Evolutionary conservation across 2,888 invertebrate genomes (phyloP).

Genomic region (Choreutis nemorana): DNA sequence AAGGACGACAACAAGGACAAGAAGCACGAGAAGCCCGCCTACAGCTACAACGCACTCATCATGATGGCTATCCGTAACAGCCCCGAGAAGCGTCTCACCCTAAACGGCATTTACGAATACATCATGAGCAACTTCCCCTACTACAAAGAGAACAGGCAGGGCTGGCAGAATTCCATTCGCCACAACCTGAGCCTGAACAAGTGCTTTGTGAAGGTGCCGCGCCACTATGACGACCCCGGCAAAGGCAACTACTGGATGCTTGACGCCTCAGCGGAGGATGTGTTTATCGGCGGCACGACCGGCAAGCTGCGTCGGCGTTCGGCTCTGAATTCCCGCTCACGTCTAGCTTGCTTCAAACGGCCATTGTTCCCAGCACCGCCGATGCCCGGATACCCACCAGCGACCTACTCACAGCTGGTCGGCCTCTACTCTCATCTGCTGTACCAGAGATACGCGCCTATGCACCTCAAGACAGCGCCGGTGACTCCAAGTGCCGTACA

Average conservation of each 20-base stretch:
- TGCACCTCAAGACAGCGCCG: slow-evolving; percentile 59
- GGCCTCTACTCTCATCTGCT: slow-evolving; percentile 70
- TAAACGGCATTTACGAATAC: slow-evolving; percentile 93
- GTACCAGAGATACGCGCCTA: slow-evolving; percentile 72
- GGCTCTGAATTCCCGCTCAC: slow-evolving; percentile 86
- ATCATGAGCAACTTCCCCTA: slow-evolving; percentile 95
- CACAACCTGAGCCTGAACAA: slow-evolving; percentile 93
- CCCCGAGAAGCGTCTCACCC: slow-evolving; percentile 82
- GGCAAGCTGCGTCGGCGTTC: slow-evolving; percentile 91
- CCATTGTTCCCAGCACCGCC: slow-evolving; percentile 71
- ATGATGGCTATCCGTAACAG: slow-evolving; percentile 95
- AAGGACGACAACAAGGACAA: slow-evolving; percentile 47
- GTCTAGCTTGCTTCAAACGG: slow-evolving; percentile 90
- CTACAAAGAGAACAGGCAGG: slow-evolving; percentile 91
- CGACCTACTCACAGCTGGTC: slow-evolving; percentile 65
- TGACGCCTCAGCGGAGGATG: slow-evolving; percentile 90
- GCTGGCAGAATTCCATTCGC: slow-evolving; percentile 95
- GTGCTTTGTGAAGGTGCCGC: slow-evolving; percentile 91
- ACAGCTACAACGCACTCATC: slow-evolving; percentile 93
- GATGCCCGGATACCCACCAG: slow-evolving; percentile 66
- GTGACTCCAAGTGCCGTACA: slow-evolving; percentile 61
- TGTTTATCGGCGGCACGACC: slow-evolving; percentile 92
- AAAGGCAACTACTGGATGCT: slow-evolving; percentile 98
- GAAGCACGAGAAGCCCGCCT: slow-evolving; percentile 86
- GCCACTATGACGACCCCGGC: slow-evolving; percentile 94